Percentiles rank a stretch among this genome's conserved stretches.
phyloP scores from a whole-genome alignment of 2,797 vertebrate genomes.

The Triplophysa yarkandensis region DNA sequence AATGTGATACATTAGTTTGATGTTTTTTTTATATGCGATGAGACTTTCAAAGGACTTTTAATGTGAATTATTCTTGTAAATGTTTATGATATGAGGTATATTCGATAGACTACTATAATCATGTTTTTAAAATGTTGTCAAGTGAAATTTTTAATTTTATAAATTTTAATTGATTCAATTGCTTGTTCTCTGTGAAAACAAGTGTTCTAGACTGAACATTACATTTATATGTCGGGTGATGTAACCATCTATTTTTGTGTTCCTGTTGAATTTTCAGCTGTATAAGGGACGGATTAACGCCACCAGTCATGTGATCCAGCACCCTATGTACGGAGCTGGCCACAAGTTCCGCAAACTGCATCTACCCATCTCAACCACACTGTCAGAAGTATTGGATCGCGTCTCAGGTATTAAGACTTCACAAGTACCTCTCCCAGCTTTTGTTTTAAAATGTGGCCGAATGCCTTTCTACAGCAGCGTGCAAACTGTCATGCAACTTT shows the following conservation, averaged over 20 bases:
- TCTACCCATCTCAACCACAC: slow-evolving; percentile 94
- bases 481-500: too few relatives aligned
- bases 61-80: background rate
- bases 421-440: too few relatives aligned
- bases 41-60: background rate
- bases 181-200: background rate
- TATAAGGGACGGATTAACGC: slow-evolving; percentile 99
- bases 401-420: slow-evolving; percentile 85
- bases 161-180: too few relatives aligned
- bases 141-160: too few relatives aligned
- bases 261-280: slow-evolving; percentile 71
- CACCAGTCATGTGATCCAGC: slow-evolving; percentile 98
- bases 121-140: too few relatives aligned
- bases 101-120: background rate
- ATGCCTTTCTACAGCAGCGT: too few relatives aligned
- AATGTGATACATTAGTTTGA: background rate
- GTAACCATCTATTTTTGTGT: background rate
- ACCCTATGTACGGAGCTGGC: slow-evolving; percentile 98
- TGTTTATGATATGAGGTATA: background rate
- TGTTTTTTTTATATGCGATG: background rate
- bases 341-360: slow-evolving; percentile 98
- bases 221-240: background rate
- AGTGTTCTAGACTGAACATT: background rate
- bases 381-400: slow-evolving; percentile 95
- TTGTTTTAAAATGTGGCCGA: too few relatives aligned